Conservation (phyloP, 2,888 invertebrate genomes). For the Drosophila paracracens region DNA sequence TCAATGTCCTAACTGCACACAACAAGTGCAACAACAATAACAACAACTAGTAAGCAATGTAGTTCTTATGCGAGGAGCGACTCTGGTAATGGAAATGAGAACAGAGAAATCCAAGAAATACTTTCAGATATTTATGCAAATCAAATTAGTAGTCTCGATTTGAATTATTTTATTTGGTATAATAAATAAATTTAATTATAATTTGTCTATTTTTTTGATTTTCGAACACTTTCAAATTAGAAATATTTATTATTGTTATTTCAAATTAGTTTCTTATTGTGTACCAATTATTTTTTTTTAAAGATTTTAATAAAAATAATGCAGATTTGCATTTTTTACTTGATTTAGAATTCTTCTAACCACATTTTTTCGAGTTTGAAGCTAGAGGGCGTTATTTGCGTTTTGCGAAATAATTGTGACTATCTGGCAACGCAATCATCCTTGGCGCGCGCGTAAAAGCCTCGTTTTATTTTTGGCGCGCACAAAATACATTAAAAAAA, state of each 20-base stretch:
- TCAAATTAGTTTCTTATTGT: background rate
- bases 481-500: constrained; percentile 21
- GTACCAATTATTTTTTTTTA: background rate
- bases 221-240: background rate
- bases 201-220: background rate
- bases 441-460: constrained; percentile 45
- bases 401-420: constrained; percentile 5
- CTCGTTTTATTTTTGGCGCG: constrained; percentile 69
- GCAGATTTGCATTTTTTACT: background rate
- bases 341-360: constrained; percentile 42
- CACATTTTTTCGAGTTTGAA: constrained; percentile 21
- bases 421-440: constrained; percentile 44
- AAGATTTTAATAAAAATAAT: background rate
- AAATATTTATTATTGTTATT: background rate
- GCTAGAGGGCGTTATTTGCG: constrained; percentile 23
- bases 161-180: background rate
- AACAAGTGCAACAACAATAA: constrained; percentile 63
- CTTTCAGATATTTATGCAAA: background rate
- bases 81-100: background rate
- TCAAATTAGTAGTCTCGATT: background rate
- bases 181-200: background rate
- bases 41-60: constrained; percentile 24
- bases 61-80: background rate
- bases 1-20: constrained; percentile 66
- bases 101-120: background rate